Conservation (phyloP, 2,888 invertebrate genomes). For the Unio pictorum region DNA sequence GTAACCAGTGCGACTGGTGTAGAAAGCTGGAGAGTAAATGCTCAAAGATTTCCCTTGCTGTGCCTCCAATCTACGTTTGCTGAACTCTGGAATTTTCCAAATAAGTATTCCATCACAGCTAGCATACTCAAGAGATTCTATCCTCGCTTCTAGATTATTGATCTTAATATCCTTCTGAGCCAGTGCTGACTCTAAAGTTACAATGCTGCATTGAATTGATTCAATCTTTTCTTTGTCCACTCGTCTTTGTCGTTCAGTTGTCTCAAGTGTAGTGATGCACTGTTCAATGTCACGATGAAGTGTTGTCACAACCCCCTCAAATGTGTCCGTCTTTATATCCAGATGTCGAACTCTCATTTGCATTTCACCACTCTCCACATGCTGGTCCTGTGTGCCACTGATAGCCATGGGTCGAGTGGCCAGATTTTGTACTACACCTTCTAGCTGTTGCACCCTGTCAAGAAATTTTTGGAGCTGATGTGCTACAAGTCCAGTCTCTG, state of each 20-base stretch:
- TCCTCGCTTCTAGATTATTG: slow-evolving; percentile 59
- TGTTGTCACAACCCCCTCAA: slow-evolving; percentile 50
- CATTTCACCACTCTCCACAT: slow-evolving; percentile 20
- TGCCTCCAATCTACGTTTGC: slow-evolving; percentile 56
- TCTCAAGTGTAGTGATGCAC: slow-evolving; percentile 48
- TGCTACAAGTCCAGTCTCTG: too few species aligned
- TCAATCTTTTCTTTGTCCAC: slow-evolving; percentile 26
- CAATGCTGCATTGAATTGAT: slow-evolving; percentile 32
- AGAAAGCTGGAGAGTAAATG: slow-evolving; percentile 67
- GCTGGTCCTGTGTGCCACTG: slow-evolving; percentile 7
- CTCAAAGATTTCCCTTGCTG: slow-evolving; percentile 55
- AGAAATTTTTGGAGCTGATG: too few species aligned
- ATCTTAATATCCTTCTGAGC: slow-evolving; percentile 51
- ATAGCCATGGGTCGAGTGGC: slow-evolving; percentile 9
- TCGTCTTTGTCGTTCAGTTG: slow-evolving; percentile 30
- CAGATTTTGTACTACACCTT: too few species aligned
- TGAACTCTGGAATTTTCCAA: slow-evolving; percentile 65
- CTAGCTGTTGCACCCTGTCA: too few species aligned
- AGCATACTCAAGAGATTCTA: slow-evolving; percentile 60
- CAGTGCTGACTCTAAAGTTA: slow-evolving; percentile 33
- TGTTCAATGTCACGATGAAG: slow-evolving; percentile 59
- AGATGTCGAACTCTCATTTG: slow-evolving; percentile 30
- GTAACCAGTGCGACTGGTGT: slow-evolving; percentile 64
- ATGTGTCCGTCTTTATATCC: slow-evolving; percentile 11
- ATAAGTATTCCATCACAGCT: slow-evolving; percentile 62